Evolutionary conservation across 2,888 invertebrate species (phyloP).

Genomic region (Eupithecia inturbata): DNA sequence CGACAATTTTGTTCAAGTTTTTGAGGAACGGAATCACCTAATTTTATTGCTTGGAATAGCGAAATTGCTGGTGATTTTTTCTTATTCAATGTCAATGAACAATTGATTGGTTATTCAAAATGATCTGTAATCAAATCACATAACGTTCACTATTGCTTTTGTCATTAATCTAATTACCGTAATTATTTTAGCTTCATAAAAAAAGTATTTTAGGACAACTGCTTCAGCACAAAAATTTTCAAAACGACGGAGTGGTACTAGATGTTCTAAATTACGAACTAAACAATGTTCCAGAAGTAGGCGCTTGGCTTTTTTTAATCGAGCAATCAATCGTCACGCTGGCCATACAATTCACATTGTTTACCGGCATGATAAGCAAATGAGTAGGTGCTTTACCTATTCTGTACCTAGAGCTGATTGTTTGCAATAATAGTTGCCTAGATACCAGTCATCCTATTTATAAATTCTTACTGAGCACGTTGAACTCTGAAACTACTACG

Average conservation of each 20-base stretch:
- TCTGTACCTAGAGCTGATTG: slow-evolving; percentile 40
- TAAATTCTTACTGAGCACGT: slow-evolving; percentile 51
- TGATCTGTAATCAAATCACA: slow-evolving; percentile 71
- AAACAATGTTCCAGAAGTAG: slow-evolving; percentile 3
- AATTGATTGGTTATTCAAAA: slow-evolving; percentile 69
- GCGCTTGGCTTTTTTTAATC: slow-evolving; percentile 11
- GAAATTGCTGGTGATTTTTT: slow-evolving; percentile 50
- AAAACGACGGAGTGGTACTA: not conserved
- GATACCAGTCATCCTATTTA: slow-evolving; percentile 53
- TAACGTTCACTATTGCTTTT: slow-evolving; percentile 56
- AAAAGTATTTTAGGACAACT: not conserved
- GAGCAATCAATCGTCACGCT: slow-evolving; percentile 19
- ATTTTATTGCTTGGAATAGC: slow-evolving; percentile 41
- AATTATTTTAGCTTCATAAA: not conserved
- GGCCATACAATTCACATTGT: slow-evolving; percentile 39
- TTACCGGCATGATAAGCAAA: slow-evolving; percentile 41
- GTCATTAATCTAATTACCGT: slow-evolving; percentile 42
- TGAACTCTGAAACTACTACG: slow-evolving; percentile 46
- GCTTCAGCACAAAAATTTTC: not conserved
- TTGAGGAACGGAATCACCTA: slow-evolving; percentile 43
- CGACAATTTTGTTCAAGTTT: slow-evolving; percentile 58
- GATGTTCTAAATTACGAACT: not conserved
- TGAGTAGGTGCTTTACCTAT: slow-evolving; percentile 11
- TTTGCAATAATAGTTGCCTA: slow-evolving; percentile 49
- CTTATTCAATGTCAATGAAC: slow-evolving; percentile 51